phyloP scores from a whole-genome alignment of 2,113 vertebrate genomes.

The Pan paniscus region DNA sequence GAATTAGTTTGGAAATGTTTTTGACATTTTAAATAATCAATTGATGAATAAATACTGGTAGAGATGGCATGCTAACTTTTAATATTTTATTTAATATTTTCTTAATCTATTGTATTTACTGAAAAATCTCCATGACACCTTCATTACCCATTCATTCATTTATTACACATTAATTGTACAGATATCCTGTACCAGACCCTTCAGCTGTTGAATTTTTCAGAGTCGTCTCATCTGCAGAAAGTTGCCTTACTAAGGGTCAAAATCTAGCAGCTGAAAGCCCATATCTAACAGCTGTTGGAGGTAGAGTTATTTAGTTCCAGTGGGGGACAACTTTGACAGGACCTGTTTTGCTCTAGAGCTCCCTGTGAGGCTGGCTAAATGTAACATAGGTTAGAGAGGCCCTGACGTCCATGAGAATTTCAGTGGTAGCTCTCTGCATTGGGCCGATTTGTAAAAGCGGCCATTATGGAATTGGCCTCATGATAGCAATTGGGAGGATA shows the following conservation, averaged over 20 bases:
- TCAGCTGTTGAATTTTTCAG: neutral
- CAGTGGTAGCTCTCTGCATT: fast-evolving
- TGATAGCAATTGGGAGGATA: neutral
- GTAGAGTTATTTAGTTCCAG: neutral
- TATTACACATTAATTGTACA: neutral
- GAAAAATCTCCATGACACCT: neutral
- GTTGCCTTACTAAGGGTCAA: neutral
- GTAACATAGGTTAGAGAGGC: fast-evolving
- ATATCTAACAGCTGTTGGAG: neutral
- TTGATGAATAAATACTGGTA: neutral
- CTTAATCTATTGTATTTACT: neutral
- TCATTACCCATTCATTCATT: neutral
- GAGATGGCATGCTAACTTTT: neutral
- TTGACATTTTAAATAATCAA: neutral
- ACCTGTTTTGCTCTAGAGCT: neutral
- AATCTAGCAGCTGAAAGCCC: neutral
- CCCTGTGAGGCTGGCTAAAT: neutral
- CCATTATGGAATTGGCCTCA: neutral
- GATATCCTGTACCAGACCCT: neutral
- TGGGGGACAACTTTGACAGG: neutral
- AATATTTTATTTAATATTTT: neutral
- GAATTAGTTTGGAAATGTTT: neutral
- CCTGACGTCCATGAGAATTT: neutral
- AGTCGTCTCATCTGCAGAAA: neutral
- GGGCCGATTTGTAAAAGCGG: neutral